Conservation (phyloP, 2,888 invertebrate species). For the Neoscelio sp. region DNA sequence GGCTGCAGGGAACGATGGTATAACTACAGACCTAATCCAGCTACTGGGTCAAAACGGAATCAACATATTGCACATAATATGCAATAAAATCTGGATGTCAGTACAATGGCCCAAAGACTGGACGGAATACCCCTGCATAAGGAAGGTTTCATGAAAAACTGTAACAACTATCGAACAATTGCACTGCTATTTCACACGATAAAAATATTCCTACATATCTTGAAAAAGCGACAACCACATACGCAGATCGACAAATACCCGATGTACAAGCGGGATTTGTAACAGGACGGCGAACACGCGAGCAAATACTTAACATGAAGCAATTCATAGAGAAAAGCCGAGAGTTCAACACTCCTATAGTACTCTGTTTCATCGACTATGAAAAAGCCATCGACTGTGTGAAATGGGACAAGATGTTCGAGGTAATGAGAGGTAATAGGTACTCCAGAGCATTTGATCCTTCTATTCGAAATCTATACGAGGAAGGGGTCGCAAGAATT, state of each 20-base stretch:
- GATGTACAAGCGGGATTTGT: background rate
- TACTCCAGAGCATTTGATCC: background rate
- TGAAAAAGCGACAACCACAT: background rate
- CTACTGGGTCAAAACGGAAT: too few species aligned
- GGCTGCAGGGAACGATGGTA: too few species aligned
- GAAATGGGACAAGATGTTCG: background rate
- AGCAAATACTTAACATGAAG: background rate
- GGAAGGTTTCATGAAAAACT: background rate
- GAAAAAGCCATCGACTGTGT: constrained; percentile 1
- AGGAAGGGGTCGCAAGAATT: background rate
- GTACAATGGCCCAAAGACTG: background rate
- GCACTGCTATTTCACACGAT: background rate
- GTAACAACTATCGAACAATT: background rate
- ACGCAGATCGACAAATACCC: background rate
- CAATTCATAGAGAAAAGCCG: constrained; percentile 7
- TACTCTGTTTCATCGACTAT: constrained; percentile 4
- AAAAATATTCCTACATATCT: background rate
- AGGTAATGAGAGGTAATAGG: background rate
- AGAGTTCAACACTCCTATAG: background rate
- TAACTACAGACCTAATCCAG: too few species aligned
- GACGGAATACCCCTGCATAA: constrained; percentile 7
- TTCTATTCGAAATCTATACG: background rate
- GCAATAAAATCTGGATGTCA: background rate
- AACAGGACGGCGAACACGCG: background rate
- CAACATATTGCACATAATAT: too few species aligned